These are phyloP conservation scores for Conchocele bisecta DNA, from an alignment of 2,888 invertebrate species.

Conservation along the genomic window DNA sequence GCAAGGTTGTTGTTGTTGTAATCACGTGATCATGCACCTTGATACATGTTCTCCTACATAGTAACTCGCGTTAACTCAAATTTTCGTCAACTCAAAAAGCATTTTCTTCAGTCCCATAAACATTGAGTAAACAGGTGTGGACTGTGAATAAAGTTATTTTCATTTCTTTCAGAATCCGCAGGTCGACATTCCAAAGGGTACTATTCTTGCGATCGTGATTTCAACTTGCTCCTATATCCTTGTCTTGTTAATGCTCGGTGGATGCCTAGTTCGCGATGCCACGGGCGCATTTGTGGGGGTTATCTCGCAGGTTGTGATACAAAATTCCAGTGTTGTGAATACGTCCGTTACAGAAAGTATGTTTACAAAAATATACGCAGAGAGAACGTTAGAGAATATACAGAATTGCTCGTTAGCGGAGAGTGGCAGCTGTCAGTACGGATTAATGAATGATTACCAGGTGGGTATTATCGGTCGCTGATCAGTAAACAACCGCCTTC, in stretches of 20 bases:
- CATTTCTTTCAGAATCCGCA: constrained; percentile 89
- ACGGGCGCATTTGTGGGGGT: constrained; percentile 65
- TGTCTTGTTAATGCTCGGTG: constrained; percentile 91
- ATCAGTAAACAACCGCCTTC: too few species aligned
- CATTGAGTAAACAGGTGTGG: not conserved
- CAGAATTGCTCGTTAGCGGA: constrained; percentile 57
- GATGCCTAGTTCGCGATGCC: constrained; percentile 87
- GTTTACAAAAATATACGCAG: not conserved
- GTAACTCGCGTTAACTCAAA: too few species aligned
- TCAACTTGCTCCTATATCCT: constrained; percentile 94
- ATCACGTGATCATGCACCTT: too few species aligned
- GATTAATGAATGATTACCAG: constrained; percentile 93
- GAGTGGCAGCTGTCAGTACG: constrained; percentile 87
- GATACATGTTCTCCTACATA: too few species aligned
- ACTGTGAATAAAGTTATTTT: not conserved
- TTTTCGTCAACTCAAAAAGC: too few species aligned
- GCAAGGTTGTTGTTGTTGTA: too few species aligned
- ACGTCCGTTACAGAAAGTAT: not conserved
- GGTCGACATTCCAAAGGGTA: constrained; percentile 96
- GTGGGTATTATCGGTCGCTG: too few species aligned
- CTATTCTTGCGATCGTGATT: constrained; percentile 91
- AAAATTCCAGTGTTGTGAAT: not conserved
- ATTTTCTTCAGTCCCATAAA: too few species aligned
- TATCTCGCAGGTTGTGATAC: constrained; percentile 89
- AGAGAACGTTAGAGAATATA: constrained; percentile 38